Percentiles rank a stretch among this genome's conserved stretches.
Evolutionary conservation across 2,113 vertebrate species (phyloP).

Genomic region (Scartelaos histophorus): DNA sequence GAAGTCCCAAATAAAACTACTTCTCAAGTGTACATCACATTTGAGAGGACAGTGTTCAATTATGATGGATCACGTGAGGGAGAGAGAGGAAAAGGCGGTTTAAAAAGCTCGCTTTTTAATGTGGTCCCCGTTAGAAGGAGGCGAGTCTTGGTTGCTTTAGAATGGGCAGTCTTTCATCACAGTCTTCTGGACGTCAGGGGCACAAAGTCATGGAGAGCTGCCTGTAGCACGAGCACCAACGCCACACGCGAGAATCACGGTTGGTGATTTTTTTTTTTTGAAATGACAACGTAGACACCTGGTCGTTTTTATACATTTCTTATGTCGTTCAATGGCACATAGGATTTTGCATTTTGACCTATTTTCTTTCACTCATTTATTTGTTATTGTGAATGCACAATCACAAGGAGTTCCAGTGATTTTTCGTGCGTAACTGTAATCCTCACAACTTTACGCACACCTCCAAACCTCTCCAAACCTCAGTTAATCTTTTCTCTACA

Average conservation of each 20-base stretch:
- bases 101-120: conserved; percentile 79
- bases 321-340: neutral
- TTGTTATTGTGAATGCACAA: conserved; percentile 3
- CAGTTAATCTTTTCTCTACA: conserved; percentile 40
- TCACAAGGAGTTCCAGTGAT: neutral
- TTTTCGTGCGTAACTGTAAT: conserved; percentile 36
- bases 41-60: conserved; percentile 63
- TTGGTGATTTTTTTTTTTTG: conserved; percentile 14
- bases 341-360: conserved; percentile 6
- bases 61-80: conserved; percentile 79
- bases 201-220: conserved; percentile 70
- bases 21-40: conserved; percentile 38
- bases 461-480: conserved; percentile 50
- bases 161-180: conserved; percentile 73
- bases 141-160: conserved; percentile 73
- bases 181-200: conserved; percentile 66
- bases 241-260: conserved; percentile 26
- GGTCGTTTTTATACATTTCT: neutral
- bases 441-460: conserved; percentile 58
- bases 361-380: neutral
- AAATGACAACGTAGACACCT: conserved; percentile 6
- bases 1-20: conserved; percentile 27
- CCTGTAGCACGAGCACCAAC: conserved; percentile 66
- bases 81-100: conserved; percentile 76
- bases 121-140: conserved; percentile 62